Conservation (phyloP, 2,797 vertebrate genomes). For the Acropternis orthonyx region DNA sequence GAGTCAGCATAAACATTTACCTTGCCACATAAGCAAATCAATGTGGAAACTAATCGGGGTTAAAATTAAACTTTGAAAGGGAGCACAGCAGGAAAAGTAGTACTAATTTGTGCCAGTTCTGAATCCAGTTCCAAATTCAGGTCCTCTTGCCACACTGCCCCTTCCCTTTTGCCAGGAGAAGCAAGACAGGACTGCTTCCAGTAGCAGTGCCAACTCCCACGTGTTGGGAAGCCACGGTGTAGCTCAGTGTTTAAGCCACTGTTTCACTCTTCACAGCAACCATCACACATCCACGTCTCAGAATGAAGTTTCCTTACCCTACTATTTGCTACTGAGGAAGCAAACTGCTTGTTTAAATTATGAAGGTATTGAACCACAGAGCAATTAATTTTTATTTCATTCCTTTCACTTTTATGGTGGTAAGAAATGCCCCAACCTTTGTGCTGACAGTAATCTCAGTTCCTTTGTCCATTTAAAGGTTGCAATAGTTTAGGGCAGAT, state of each 20-base stretch:
- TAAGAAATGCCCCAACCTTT: background rate
- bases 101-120: background rate
- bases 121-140: background rate
- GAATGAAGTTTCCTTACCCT: background rate
- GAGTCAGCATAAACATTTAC: constrained; percentile 9
- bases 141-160: background rate
- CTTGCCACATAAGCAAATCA: background rate
- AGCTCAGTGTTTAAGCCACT: background rate
- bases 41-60: background rate
- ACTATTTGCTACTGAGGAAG: background rate
- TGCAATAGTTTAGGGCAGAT: background rate
- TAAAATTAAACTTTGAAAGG: background rate
- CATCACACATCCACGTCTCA: background rate
- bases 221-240: background rate
- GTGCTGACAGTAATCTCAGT: background rate
- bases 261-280: background rate
- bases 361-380: background rate
- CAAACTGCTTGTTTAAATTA: background rate
- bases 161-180: background rate
- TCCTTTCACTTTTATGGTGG: background rate
- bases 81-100: background rate
- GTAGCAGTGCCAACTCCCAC: background rate
- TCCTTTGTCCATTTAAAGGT: background rate
- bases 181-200: background rate
- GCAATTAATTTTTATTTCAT: background rate